These are phyloP conservation scores for Hozukius guyotensis DNA, from an alignment of 2,797 vertebrate genomes.

Conservation along the genomic window DNA sequence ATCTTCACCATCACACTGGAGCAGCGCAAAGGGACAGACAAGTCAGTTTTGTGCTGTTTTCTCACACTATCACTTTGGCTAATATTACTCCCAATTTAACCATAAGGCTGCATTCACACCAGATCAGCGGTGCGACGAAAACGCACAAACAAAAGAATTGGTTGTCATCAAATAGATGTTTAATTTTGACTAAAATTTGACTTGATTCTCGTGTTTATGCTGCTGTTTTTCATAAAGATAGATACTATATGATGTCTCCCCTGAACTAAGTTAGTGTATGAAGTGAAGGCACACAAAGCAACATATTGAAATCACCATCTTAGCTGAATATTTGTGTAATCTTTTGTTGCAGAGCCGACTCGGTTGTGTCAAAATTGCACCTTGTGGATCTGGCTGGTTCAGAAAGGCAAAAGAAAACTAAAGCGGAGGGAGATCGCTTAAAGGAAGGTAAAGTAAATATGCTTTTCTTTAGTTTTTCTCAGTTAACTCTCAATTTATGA, in stretches of 20 bases:
- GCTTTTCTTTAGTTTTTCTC: neutral
- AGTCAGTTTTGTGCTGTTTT: conserved; percentile 80
- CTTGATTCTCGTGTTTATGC: neutral
- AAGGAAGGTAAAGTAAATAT: conserved; percentile 88
- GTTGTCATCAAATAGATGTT: neutral
- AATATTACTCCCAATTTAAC: neutral
- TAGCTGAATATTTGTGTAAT: conserved; percentile 1
- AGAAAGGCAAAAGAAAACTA: conserved; percentile 97
- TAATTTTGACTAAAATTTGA: neutral
- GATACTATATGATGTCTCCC: neutral
- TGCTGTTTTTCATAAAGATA: neutral
- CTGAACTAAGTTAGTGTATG: neutral
- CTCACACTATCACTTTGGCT: neutral
- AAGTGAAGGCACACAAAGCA: neutral
- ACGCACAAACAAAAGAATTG: too few relatives aligned
- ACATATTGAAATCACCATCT: neutral
- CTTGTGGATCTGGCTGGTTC: conserved; percentile 97
- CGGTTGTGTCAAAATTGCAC: conserved; percentile 91
- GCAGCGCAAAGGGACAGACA: conserved; percentile 88
- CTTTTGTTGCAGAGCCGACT: conserved; percentile 79
- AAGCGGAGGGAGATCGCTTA: conserved; percentile 94
- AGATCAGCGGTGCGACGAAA: too few relatives aligned
- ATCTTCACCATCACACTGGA: conserved; percentile 97
- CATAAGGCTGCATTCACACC: neutral
- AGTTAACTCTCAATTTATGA: neutral